Percentiles rank a stretch among this genome's conserved stretches.
These are phyloP conservation scores for Lycia hirtaria DNA, from an alignment of 2,888 invertebrate genomes.

Conservation along the genomic window DNA sequence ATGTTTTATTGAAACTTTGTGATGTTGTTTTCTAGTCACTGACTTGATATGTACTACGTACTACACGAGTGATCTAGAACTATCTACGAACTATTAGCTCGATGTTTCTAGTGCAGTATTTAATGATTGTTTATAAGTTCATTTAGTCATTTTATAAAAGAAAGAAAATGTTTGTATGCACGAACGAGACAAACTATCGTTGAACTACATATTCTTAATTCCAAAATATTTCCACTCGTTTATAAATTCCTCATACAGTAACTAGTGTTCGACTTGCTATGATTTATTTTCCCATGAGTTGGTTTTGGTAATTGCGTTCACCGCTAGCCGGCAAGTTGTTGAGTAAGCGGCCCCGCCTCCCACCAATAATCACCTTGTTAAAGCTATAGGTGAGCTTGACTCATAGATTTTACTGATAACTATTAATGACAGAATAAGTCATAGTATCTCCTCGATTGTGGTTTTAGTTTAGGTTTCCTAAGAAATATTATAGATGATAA, in stretches of 20 bases:
- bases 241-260: background rate
- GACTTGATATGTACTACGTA: too few relatives aligned
- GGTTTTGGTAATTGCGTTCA: conserved; percentile 67
- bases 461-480: background rate
- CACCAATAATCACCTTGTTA: conserved; percentile 73
- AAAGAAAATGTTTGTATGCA: too few relatives aligned
- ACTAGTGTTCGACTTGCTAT: conserved; percentile 29
- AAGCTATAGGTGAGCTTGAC: conserved; percentile 28
- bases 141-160: too few relatives aligned
- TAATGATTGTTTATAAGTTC: too few relatives aligned
- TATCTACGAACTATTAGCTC: too few relatives aligned
- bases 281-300: conserved; percentile 68
- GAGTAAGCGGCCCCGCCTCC: conserved; percentile 64
- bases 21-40: too few relatives aligned
- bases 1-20: too few relatives aligned
- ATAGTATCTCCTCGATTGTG: too few relatives aligned
- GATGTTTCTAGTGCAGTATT: too few relatives aligned
- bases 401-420: conserved; percentile 25
- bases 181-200: too few relatives aligned
- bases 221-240: background rate
- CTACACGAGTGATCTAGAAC: too few relatives aligned
- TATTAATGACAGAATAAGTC: too few relatives aligned
- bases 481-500: background rate
- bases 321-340: conserved; percentile 60
- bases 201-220: background rate